Conservation (phyloP, 2,888 invertebrate species). For the Amphipoea oculea region DNA sequence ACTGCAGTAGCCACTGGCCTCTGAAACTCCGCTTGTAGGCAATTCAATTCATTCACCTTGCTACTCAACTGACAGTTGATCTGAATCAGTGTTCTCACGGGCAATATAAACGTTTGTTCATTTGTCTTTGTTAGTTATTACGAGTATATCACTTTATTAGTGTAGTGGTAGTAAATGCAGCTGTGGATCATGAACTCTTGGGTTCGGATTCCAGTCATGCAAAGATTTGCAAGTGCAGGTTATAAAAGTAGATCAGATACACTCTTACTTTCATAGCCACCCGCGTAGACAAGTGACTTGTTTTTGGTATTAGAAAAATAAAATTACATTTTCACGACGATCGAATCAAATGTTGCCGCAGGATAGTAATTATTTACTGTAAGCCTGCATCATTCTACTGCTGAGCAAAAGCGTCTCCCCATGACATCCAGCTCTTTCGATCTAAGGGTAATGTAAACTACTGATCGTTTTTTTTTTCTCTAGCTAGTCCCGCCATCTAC, state of each 20-base stretch:
- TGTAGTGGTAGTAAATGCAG: background rate
- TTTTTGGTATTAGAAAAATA: background rate
- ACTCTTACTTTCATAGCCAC: background rate
- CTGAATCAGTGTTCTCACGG: constrained; percentile 51
- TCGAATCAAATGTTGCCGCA: background rate
- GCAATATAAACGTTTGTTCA: constrained; percentile 22
- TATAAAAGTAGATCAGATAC: background rate
- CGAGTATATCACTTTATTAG: constrained; percentile 28
- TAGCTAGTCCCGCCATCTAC: no score
- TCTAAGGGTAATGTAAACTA: no score
- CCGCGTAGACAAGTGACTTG: background rate
- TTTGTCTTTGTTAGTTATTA: constrained; percentile 51
- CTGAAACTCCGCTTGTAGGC: constrained; percentile 10
- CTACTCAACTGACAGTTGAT: constrained; percentile 36
- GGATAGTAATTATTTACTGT: no score
- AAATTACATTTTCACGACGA: background rate
- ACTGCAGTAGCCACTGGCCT: constrained; percentile 26
- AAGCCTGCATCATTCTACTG: no score
- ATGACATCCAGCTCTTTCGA: no score
- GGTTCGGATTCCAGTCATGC: background rate
- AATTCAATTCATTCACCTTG: constrained; percentile 54
- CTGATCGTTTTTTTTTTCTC: no score
- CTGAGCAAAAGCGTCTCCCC: no score
- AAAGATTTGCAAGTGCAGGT: background rate
- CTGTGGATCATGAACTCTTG: background rate